Conservation (phyloP, 92 coral and sea anemone species). For the Plumapathes pennacea region DNA sequence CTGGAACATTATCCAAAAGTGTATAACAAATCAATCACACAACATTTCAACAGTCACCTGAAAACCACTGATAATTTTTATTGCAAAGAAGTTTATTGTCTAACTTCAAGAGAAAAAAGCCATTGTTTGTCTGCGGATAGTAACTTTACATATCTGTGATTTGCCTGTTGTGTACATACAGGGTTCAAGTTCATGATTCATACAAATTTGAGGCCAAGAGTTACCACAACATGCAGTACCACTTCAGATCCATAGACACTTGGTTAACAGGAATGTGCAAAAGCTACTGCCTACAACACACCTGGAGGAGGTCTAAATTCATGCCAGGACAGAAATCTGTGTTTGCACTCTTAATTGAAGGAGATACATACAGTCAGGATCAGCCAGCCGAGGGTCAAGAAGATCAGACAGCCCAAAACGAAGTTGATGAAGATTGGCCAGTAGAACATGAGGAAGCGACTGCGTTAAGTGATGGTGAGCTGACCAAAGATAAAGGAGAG, state of each 20-base stretch:
- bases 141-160: too few relatives aligned
- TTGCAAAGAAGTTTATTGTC: too few relatives aligned
- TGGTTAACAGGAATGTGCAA: constrained; percentile 93
- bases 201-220: constrained; percentile 93
- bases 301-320: constrained; percentile 68
- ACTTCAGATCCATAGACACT: constrained; percentile 91
- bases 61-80: too few relatives aligned
- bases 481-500: background rate
- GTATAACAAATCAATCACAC: too few relatives aligned
- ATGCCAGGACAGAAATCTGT: constrained; percentile 86
- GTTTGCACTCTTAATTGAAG: constrained; percentile 55
- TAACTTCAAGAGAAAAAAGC: too few relatives aligned
- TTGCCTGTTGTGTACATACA: too few relatives aligned
- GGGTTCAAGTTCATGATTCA: constrained; percentile 85
- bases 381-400: constrained; percentile 1
- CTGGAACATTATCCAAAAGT: too few relatives aligned
- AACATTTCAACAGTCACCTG: too few relatives aligned
- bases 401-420: constrained; percentile 8
- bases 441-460: background rate
- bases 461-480: background rate
- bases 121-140: too few relatives aligned
- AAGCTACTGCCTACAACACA: constrained; percentile 84
- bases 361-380: background rate
- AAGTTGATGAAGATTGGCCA: background rate
- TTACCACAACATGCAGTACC: constrained; percentile 87